These are phyloP conservation scores for Aradophagus sp. DNA, from an alignment of 1,140 invertebrate genomes.

Conservation along the genomic window DNA sequence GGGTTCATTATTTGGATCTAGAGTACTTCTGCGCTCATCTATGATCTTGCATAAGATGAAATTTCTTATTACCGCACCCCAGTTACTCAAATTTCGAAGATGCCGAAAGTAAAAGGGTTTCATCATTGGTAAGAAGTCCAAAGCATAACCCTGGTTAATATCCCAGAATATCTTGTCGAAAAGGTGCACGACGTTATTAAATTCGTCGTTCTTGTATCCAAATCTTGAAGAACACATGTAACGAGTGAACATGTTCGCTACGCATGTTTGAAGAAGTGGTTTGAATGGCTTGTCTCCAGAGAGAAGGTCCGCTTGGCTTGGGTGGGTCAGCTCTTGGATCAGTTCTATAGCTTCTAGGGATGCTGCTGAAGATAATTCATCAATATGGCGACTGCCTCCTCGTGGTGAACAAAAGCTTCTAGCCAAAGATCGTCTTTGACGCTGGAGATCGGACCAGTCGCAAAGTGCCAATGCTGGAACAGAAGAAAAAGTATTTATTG, in stretches of 20 bases:
- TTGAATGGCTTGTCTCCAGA: constrained; percentile 75
- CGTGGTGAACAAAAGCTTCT: constrained; percentile 85
- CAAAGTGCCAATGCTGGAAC: constrained; percentile 87
- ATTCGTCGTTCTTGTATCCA: constrained; percentile 80
- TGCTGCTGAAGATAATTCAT: constrained; percentile 79
- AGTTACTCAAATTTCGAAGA: constrained; percentile 79
- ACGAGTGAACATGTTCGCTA: constrained; percentile 87
- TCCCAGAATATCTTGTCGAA: constrained; percentile 93
- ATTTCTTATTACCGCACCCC: constrained; percentile 80
- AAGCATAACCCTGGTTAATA: constrained; percentile 89
- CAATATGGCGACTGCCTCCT: constrained; percentile 81
- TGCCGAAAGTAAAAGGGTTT: constrained; percentile 82
- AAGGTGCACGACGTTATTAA: constrained; percentile 79
- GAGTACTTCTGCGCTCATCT: constrained; percentile 75
- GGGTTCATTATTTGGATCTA: constrained; percentile 73
- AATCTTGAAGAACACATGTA: constrained; percentile 89
- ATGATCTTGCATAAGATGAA: constrained; percentile 86
- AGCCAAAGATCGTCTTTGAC: constrained; percentile 83
- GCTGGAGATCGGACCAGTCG: constrained; percentile 88
- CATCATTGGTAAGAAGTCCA: constrained; percentile 90
- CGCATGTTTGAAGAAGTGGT: constrained; percentile 79
- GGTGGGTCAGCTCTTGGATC: constrained; percentile 73
- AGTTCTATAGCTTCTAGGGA: constrained; percentile 78
- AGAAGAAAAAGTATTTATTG: constrained; percentile 55
- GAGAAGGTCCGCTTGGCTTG: constrained; percentile 69